These are phyloP conservation scores for crab-eating macaque (Macaca fascicularis) DNA, from an alignment of 2,113 vertebrate species.

Conservation along the genomic window T2T-MFA8v1.1 NC_088378.1:108667001-108667500, in stretches of 20 bases:
- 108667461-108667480: neutral
- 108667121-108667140: neutral
- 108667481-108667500: neutral
- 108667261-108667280: neutral
- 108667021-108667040: neutral
- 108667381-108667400: neutral
- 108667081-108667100: neutral
- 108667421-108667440: neutral
- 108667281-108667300: accelerated
- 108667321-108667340: neutral
- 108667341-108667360: neutral
- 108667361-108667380: neutral
- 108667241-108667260: neutral
- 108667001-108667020: neutral
- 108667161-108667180: neutral
- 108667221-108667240: neutral
- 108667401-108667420: neutral
- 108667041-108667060: neutral
- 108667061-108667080: neutral
- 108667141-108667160: neutral
- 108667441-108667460: neutral
- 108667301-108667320: neutral
- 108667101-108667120: neutral
- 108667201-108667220: neutral
- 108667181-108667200: neutral